Base-by-base conservation (phyloP, 2,888 invertebrate genomes). In the Metopia argyrocephala region DNA sequence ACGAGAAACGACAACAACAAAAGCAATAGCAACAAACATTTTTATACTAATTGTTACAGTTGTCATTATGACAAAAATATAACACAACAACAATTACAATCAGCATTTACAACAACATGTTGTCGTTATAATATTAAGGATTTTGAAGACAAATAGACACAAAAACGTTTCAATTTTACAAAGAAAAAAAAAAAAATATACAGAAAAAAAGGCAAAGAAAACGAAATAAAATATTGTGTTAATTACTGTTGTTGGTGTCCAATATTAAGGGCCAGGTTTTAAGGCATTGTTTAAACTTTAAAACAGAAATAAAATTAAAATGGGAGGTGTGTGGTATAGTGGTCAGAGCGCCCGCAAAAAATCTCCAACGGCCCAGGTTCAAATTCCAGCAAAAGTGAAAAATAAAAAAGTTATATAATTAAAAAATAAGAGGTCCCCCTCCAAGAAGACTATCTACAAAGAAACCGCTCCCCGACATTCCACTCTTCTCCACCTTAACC, bases 41-140 rank as follows among this genome's bases (percentile, higher is more conserved):
- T 61, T 73, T 73, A 27, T 68, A 78, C 71, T 73, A 73, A 70
- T 76, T 80, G 78, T 81, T 75, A 75, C 81, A 81, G 78, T 75
- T 81, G 78, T 81, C 74, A 78, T 78, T 78, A 81, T 20, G 61
- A 68, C 25, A 64, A 56, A 45, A 64, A 64, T n/a, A 31, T 5
- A 46, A 28, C 12, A 31, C 15, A 57, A 12, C 45, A 48, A 5
- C 48, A 48, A 12, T 27, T 18, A 54, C 28, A 23, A 25, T n/a
- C 20, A 46, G 54, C 21, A 54, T 45, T 5, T 31, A 12, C 31
- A 64, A 56, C 38, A 46, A 59, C 46, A 38, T 56, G 48, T 18
- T 48, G 20, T 46, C 12, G 50, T 28, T 45, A 74, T 27, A 20
- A 48, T 61, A 62, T 68, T 48, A 61, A 68, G 66, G 65, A 61